Evolutionary conservation across 2,888 invertebrate genomes (phyloP), one percentile per base, ranked within the genome.

Genomic region (Creontiades dilutus): DNA sequence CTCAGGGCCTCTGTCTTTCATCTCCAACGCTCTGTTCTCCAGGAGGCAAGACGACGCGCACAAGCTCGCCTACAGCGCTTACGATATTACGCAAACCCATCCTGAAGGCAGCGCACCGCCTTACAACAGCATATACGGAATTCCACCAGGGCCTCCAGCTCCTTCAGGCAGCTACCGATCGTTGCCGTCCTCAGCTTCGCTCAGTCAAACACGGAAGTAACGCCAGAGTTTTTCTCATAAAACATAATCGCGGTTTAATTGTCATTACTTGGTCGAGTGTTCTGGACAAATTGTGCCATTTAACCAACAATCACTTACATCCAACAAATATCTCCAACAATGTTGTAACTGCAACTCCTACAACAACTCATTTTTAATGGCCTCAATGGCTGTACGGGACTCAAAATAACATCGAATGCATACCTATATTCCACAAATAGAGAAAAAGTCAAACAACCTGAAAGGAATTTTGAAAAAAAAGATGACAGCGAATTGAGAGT

Each of bases 181-280:
- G 19, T 27, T 82, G 14, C 82, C 82, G 48, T 52, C 82, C 16
- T 52, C 82, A 48, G 82, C 46, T 46, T 78, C 78, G 16, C 78
- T 47, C 46, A 19, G 23, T 23, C 19, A 68, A 23, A 23, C 68
- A 23, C 68, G 68, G 23, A 68, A 52, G 82, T 52, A 48, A 82
- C 82, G 48, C 82, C 27, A 5, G 78, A 82, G 23, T 52, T 68
- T 5, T 27, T 23, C 68, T 19, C 68, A 19, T n/a, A n/a, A 82
- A 47, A 16, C 82, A 82, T 28, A 23, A 82, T 52, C 37, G 46
- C 82, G 82, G n/a, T 82, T 82, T n/a, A 16, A 52, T 19, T 27
- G 86, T 86, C 86, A 86, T 68, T 37, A 86, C 75, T 86, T 86
- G 86, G 86, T 86, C 48, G 86, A 85, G 85, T 75, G 86, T 86